Percentiles rank a stretch among this genome's conserved stretches.
These are phyloP conservation scores for Rhysida immarginata DNA, from an alignment of 1,140 invertebrate species.

Conservation along the genomic window DNA sequence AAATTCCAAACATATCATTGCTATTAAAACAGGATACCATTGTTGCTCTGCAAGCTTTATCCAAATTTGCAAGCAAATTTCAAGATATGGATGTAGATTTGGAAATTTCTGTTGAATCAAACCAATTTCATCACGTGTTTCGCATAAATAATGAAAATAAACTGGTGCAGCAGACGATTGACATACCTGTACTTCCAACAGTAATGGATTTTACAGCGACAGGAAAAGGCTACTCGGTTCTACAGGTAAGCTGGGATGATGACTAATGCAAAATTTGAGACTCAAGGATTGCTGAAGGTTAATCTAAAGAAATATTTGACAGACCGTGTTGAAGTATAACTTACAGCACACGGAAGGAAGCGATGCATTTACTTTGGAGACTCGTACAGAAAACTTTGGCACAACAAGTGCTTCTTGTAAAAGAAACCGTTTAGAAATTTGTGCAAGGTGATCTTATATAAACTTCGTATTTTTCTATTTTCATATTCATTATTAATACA, in stretches of 20 bases:
- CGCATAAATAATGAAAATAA: constrained; percentile 31
- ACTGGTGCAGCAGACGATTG: constrained; percentile 28
- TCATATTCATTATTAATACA: no score
- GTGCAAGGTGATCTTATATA: not conserved
- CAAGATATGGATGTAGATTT: constrained; percentile 27
- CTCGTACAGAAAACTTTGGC: constrained; percentile 20
- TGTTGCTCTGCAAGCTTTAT: constrained; percentile 45
- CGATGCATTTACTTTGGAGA: constrained; percentile 30
- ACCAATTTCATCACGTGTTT: constrained; percentile 23
- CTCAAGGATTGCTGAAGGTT: no score
- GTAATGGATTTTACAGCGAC: constrained; percentile 32
- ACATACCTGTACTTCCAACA: constrained; percentile 33
- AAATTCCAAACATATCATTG: no score
- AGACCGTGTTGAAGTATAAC: constrained; percentile 39
- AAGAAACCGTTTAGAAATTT: not conserved
- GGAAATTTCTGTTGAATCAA: constrained; percentile 27
- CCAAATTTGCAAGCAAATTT: constrained; percentile 37
- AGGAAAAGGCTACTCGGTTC: constrained; percentile 43
- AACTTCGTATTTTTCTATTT: no score
- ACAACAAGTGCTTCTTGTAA: not conserved
- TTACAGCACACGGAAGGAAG: constrained; percentile 28
- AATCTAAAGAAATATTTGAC: constrained; percentile 15
- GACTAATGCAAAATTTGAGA: no score
- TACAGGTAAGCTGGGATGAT: constrained; percentile 38
- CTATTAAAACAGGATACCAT: constrained; percentile 53